phyloP scores from a whole-genome alignment of 2,888 invertebrate genomes.

The Tolmerus cingulatus region DNA sequence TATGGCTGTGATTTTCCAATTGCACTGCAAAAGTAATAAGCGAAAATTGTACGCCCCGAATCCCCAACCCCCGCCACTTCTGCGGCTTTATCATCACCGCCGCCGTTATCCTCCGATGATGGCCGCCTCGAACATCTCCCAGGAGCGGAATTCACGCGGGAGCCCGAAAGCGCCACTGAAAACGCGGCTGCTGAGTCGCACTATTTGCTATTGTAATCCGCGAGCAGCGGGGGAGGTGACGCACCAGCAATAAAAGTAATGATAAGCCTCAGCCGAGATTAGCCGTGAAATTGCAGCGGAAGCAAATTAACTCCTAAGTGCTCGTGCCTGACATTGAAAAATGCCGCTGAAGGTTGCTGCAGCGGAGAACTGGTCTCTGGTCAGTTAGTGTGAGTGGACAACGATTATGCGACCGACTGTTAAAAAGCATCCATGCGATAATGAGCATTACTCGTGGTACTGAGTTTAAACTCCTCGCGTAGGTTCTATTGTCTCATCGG shows the following conservation, averaged over 20 bases:
- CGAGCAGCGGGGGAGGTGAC: neutral
- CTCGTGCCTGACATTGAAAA: neutral
- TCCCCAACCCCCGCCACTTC: no score
- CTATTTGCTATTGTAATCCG: conserved; percentile 12
- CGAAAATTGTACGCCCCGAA: no score
- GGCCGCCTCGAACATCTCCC: neutral
- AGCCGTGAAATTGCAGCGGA: conserved; percentile 38
- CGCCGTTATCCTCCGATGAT: neutral
- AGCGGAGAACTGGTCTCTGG: neutral
- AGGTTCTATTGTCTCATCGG: neutral
- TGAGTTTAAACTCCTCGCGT: neutral
- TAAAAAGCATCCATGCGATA: neutral
- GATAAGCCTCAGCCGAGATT: conserved; percentile 22
- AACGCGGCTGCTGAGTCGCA: neutral
- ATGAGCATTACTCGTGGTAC: neutral
- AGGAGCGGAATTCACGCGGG: neutral
- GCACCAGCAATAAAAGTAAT: neutral
- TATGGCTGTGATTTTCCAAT: no score
- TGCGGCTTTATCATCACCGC: neutral
- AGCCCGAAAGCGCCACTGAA: neutral
- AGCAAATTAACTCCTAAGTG: conserved; percentile 21
- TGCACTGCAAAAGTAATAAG: no score
- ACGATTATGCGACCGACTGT: neutral
- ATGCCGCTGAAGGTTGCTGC: neutral
- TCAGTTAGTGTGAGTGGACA: neutral